Conservation (phyloP, 2,888 invertebrate species). For the Adelognathus sp. region DNA sequence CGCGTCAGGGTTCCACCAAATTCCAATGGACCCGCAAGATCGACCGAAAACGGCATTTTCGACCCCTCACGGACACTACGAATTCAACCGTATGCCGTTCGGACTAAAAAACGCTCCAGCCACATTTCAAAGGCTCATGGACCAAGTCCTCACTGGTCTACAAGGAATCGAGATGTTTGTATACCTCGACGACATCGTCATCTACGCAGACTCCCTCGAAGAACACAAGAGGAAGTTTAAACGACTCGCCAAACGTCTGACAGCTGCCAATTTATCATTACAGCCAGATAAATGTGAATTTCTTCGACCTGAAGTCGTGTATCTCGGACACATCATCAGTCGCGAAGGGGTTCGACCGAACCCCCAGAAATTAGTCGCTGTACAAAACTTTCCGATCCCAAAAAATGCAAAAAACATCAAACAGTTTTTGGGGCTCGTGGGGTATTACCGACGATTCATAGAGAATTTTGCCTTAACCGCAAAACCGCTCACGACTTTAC, state of each 20-base stretch:
- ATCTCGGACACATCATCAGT: not conserved
- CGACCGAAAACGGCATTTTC: too few species aligned
- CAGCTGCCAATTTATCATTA: not conserved
- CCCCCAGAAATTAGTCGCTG: too few species aligned
- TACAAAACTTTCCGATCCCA: not conserved
- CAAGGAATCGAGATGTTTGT: not conserved
- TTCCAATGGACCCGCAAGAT: not conserved
- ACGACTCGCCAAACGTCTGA: not conserved
- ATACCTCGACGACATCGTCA: too few species aligned
- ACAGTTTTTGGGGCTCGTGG: too few species aligned
- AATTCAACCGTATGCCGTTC: slow-evolving; percentile 5
- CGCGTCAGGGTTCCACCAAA: too few species aligned
- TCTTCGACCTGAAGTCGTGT: not conserved
- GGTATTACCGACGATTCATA: too few species aligned
- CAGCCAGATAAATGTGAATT: too few species aligned
- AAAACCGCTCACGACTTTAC: not conserved
- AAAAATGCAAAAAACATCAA: not conserved
- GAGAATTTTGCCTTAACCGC: too few species aligned
- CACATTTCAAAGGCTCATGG: slow-evolving; percentile 27
- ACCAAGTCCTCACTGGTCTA: not conserved
- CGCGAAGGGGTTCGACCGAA: too few species aligned
- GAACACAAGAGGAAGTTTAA: not conserved
- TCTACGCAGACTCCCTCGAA: not conserved
- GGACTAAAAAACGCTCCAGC: slow-evolving; percentile 13
- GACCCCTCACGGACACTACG: slow-evolving; percentile 12